phyloP scores from a whole-genome alignment of 2,888 invertebrate species.

The Eristalinus sepulchralis region DNA sequence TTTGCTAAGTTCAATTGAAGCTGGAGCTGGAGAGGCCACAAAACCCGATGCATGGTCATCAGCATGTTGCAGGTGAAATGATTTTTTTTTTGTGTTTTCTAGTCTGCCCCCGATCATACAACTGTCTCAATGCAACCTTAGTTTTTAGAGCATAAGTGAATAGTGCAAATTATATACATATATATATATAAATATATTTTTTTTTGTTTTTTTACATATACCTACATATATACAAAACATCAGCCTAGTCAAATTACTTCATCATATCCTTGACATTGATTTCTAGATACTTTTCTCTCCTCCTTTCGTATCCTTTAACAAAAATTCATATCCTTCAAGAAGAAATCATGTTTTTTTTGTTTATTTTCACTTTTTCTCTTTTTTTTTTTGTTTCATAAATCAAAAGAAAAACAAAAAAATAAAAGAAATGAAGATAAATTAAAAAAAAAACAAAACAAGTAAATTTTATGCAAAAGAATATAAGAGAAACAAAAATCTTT shows the following conservation, averaged over 20 bases:
- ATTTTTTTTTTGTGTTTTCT: too few species aligned
- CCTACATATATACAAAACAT: background rate
- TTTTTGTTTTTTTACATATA: too few species aligned
- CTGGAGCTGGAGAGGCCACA: too few species aligned
- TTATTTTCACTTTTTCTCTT: background rate
- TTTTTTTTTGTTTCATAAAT: background rate
- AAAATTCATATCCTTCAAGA: background rate
- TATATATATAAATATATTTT: background rate
- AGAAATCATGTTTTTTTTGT: background rate
- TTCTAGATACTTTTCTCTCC: background rate
- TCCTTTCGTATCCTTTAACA: background rate
- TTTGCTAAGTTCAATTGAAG: too few species aligned
- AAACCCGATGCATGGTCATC: too few species aligned
- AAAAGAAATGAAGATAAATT: background rate
- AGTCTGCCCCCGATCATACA: background rate
- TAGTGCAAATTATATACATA: background rate
- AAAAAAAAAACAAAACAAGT: slow-evolving; percentile 9
- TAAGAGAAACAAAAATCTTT: slow-evolving; percentile 2
- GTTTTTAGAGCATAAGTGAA: background rate
- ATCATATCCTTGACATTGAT: background rate
- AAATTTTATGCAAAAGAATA: background rate
- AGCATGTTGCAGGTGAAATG: too few species aligned
- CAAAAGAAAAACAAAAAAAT: slow-evolving; percentile 9
- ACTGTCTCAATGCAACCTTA: background rate
- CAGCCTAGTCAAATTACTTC: background rate